These are phyloP conservation scores for Oenanthe melanoleuca DNA, from an alignment of 2,113 vertebrate genomes.

Conservation along the genomic window DNA sequence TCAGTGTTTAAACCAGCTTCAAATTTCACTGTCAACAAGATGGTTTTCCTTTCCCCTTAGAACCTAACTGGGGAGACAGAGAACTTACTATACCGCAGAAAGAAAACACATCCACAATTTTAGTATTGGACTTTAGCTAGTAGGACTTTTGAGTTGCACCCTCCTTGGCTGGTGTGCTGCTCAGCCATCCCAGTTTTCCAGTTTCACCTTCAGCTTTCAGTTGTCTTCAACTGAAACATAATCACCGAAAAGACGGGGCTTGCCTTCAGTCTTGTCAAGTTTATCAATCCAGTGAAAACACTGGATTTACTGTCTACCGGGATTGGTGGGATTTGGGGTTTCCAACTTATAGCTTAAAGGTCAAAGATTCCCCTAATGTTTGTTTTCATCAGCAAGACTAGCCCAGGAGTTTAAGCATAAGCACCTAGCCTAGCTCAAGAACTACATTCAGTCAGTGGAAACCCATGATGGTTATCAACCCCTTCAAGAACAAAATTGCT, in stretches of 20 bases:
- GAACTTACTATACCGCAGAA: not conserved
- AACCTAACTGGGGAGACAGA: not conserved
- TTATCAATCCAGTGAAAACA: not conserved
- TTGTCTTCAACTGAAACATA: not conserved
- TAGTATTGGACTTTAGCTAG: not conserved
- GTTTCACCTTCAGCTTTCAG: not conserved
- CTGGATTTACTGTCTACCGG: not conserved
- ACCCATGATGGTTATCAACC: not conserved
- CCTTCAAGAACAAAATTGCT: not conserved
- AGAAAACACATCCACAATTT: not conserved
- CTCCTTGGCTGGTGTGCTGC: not conserved
- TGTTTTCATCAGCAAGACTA: not conserved
- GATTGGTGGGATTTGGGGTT: not conserved
- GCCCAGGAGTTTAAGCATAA: not conserved
- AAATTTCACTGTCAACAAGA: not conserved
- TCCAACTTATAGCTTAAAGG: not conserved
- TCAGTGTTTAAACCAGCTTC: not conserved
- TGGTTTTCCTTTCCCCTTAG: not conserved
- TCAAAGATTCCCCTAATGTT: not conserved
- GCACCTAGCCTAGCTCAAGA: not conserved
- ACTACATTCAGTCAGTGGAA: not conserved
- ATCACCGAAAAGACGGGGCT: not conserved
- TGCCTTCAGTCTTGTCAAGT: not conserved
- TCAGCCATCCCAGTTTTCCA: not conserved
- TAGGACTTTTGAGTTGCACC: not conserved